These are phyloP conservation scores for Macrophya annulata DNA, from an alignment of 2,888 invertebrate species.

Conservation along the genomic window DNA sequence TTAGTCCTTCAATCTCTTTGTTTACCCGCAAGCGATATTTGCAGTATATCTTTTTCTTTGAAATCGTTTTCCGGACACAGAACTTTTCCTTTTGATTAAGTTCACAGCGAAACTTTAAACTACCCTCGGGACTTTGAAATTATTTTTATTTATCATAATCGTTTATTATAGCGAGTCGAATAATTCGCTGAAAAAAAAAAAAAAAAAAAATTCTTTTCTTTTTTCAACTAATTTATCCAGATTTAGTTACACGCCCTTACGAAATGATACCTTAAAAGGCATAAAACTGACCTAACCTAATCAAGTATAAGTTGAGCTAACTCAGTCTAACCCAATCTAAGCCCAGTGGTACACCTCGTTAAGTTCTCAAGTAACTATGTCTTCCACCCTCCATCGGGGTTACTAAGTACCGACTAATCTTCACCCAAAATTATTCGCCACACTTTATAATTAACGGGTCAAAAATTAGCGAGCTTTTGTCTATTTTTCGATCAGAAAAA, in stretches of 20 bases:
- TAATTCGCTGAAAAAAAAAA: background rate
- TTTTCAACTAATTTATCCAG: background rate
- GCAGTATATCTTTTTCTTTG: background rate
- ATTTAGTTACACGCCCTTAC: background rate
- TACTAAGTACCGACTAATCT: background rate
- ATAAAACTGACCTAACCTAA: background rate
- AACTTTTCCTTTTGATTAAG: background rate
- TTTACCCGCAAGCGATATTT: background rate
- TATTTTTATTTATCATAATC: background rate
- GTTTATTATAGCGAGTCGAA: background rate
- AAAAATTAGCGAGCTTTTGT: background rate
- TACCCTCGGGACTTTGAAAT: background rate
- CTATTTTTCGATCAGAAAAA: background rate
- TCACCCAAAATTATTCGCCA: slow-evolving; percentile 2
- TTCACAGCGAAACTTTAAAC: background rate
- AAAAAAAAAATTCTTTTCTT: background rate
- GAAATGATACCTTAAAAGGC: background rate
- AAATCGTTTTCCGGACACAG: background rate
- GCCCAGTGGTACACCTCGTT: slow-evolving; percentile 33
- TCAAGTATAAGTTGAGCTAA: slow-evolving; percentile 8
- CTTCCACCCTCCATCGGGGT: background rate
- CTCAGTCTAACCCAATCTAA: slow-evolving; percentile 17
- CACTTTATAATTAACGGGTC: background rate
- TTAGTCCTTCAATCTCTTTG: slow-evolving; percentile 9
- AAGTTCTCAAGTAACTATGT: slow-evolving; percentile 37